These are phyloP conservation scores for Azorinus chamasolen DNA, from an alignment of 2,888 invertebrate genomes.

Conservation along the genomic window DNA sequence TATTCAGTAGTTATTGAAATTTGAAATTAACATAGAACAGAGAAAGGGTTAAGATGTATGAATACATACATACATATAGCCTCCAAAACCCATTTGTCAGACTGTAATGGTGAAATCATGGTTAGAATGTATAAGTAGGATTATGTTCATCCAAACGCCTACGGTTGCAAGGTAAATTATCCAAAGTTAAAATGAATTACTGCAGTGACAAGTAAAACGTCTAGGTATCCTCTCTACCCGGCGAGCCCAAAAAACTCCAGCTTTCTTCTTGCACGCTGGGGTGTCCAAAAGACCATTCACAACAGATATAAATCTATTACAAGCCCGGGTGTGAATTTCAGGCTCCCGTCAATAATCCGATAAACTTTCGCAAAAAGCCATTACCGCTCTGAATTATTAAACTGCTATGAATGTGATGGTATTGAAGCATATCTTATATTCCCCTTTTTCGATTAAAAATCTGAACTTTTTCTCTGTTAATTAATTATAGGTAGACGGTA, in stretches of 20 bases:
- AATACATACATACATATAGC: no score
- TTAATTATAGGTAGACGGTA: no score
- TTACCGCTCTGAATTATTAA: no score
- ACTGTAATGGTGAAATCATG: slow-evolving; percentile 43
- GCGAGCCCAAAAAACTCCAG: slow-evolving; percentile 23
- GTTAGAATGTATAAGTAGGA: slow-evolving; percentile 51
- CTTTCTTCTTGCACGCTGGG: slow-evolving; percentile 27
- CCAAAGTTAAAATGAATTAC: slow-evolving; percentile 44
- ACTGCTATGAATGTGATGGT: no score
- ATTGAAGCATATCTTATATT: no score
- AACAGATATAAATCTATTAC: slow-evolving; percentile 55
- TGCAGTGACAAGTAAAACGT: slow-evolving; percentile 49
- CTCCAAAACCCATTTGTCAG: background rate
- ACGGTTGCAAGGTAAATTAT: slow-evolving; percentile 38
- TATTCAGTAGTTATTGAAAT: no score
- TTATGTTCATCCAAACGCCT: slow-evolving; percentile 38
- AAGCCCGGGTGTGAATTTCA: slow-evolving; percentile 43
- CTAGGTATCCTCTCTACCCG: slow-evolving; percentile 32
- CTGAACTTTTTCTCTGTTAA: no score
- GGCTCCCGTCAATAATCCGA: slow-evolving; percentile 35
- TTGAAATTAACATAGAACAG: no score
- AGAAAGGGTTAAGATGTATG: no score
- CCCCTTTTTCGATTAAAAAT: no score
- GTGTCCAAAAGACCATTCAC: slow-evolving; percentile 41
- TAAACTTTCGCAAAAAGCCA: slow-evolving; percentile 13